Base-by-base conservation (phyloP, 2,113 vertebrate species). In the Orientallactaga bullata region DNA sequence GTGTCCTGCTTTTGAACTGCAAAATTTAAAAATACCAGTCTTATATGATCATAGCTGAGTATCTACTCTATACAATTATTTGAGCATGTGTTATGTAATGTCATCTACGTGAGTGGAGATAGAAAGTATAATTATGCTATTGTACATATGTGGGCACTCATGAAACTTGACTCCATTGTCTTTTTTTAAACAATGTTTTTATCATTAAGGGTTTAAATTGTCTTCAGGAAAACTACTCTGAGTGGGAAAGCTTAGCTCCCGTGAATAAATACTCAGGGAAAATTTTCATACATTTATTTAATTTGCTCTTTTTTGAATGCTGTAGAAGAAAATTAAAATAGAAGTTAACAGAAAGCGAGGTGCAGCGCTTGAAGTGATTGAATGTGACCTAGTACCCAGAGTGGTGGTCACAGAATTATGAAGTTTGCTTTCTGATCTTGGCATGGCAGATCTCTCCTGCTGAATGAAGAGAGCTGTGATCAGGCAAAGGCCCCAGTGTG, bases 321-420 rank as follows among this genome's bases (percentile, higher is more conserved):
- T 80, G 76, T 58, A 87, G 73, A 87, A 87, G 76, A 95, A 95
- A 90, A 92, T 84, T 72, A 89, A 96, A 91, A 76, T n/a, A 71
- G 73, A 83, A 72, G 32, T 87, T 95, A 77, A 79, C 78, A 37
- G 87, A 84, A 63, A 88, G 95, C 88, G 73, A 91, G 51, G 69
- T 37, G 15, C 11, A 37, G 35, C n/a, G 35, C 24, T 79, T 72
- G 77, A 87, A 93, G 84, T 78, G 87, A 91, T 92, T 89, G 94
- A 91, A 87, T 78, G 58, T 37, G 88, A 93, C 42, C 35, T 78
- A 37, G 76, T 88, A 90, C 76, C 32, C 71, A 92, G 76, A 86
- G 76, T 55, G 42, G n/a, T 85, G 81, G 76, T 93, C 58, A 24
- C 58, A 78, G 88, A 73, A 85, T 60, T 42, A 74, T 63, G 30